These are phyloP conservation scores for Halocynthia roretzi DNA, from an alignment of 23 tunicate species.

Conservation along the genomic window DNA sequence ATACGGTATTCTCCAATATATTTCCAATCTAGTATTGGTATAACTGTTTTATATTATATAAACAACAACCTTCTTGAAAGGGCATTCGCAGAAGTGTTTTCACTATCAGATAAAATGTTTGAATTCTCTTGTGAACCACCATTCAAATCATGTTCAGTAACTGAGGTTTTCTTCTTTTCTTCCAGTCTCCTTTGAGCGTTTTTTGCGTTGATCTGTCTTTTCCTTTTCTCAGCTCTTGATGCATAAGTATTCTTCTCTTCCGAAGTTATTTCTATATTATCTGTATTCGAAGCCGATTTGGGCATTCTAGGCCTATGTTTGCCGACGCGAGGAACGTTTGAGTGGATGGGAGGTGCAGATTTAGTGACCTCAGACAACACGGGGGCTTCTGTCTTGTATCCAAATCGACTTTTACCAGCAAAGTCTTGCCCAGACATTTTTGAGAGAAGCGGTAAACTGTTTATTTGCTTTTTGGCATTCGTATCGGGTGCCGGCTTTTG, in stretches of 20 bases:
- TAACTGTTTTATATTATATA: too few species aligned
- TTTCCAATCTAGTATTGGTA: too few species aligned
- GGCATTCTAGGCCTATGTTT: neutral
- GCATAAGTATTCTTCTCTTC: neutral
- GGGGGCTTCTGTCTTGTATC: neutral
- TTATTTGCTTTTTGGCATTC: neutral
- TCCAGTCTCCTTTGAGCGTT: too few species aligned
- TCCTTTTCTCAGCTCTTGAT: conserved; percentile 8
- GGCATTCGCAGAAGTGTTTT: too few species aligned
- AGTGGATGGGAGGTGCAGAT: neutral
- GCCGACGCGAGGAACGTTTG: neutral
- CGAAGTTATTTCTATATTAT: neutral
- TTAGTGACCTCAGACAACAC: neutral
- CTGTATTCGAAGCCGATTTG: neutral
- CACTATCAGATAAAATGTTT: too few species aligned
- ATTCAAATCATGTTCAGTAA: too few species aligned
- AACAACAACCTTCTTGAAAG: too few species aligned
- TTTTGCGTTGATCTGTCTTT: neutral
- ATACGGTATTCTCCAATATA: too few species aligned
- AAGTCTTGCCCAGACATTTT: neutral
- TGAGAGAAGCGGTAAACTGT: neutral
- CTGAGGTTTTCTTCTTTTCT: too few species aligned
- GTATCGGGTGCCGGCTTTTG: neutral
- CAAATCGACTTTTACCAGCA: conserved; percentile 1
- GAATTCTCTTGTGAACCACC: too few species aligned